A percentile compares a stretch with the other conserved stretches of the same genome.
Conservation (phyloP, 2,113 vertebrate genomes). For the Seriola aureovittata region DNA sequence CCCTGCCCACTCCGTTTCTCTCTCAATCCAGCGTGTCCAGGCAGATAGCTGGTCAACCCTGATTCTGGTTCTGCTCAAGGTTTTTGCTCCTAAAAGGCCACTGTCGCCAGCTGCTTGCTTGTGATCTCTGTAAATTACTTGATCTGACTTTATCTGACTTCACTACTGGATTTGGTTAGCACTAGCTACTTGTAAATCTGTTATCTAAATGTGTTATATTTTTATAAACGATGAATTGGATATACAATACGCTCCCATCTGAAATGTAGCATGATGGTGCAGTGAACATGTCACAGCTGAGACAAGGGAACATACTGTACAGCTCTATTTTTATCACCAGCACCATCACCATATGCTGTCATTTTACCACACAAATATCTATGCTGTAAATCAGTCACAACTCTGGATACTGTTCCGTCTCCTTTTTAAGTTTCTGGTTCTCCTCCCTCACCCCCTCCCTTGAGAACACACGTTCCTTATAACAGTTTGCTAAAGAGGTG, state of each 20-base stretch:
- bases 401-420: slow-evolving; percentile 7
- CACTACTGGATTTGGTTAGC: too few species aligned
- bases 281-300: neutral
- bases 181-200: too few species aligned
- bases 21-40: too few species aligned
- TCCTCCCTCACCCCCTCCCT: too few species aligned
- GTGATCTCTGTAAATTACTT: too few species aligned
- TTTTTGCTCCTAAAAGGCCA: too few species aligned
- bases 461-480: neutral
- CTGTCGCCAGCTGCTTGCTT: too few species aligned
- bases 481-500: neutral
- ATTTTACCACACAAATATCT: neutral
- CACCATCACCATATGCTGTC: slow-evolving; percentile 1
- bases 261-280: neutral
- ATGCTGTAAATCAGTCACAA: neutral
- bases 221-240: neutral
- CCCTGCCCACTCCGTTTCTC: too few species aligned
- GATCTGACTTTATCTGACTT: too few species aligned
- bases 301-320: slow-evolving; percentile 15
- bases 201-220: too few species aligned
- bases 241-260: neutral
- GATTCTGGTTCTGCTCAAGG: too few species aligned
- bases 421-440: neutral
- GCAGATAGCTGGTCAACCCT: too few species aligned
- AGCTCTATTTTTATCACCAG: slow-evolving; percentile 28